Conservation (phyloP, 2,888 invertebrate genomes). For the Girardia tigrina region DNA sequence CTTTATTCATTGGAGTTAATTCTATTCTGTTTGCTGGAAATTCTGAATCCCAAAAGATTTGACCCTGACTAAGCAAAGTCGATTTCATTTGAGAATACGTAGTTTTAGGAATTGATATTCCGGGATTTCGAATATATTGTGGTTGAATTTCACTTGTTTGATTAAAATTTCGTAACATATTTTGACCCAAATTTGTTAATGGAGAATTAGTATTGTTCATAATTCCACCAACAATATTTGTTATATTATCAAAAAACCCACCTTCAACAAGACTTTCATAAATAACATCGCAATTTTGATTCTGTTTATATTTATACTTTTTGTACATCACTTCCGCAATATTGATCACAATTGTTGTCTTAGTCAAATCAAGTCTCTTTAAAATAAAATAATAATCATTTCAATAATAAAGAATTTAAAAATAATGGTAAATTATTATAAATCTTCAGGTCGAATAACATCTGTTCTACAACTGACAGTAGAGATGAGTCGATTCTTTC, state of each 20-base stretch:
- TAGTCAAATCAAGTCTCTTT: too few relatives aligned
- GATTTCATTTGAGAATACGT: not conserved
- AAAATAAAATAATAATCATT: too few relatives aligned
- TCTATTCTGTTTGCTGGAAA: not conserved
- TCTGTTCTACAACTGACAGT: too few relatives aligned
- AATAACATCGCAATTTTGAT: not conserved
- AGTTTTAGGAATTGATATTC: not conserved
- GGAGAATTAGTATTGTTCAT: not conserved
- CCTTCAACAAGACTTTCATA: not conserved
- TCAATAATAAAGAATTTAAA: too few relatives aligned
- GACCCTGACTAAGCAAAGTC: not conserved
- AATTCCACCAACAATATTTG: not conserved
- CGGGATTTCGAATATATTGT: not conserved
- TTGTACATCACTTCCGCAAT: too few relatives aligned
- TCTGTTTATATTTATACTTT: not conserved
- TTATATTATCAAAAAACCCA: not conserved
- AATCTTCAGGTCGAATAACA: too few relatives aligned
- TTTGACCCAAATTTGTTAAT: not conserved
- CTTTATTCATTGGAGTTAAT: not conserved
- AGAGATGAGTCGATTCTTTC: too few relatives aligned
- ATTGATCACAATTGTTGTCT: too few relatives aligned
- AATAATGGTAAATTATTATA: too few relatives aligned
- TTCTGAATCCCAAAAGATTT: slow-evolving; percentile 5
- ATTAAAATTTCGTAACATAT: not conserved
- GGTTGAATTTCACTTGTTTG: not conserved